Evolutionary conservation across 2,888 invertebrate genomes (phyloP).

Genomic region (Drosophila merina): DNA sequence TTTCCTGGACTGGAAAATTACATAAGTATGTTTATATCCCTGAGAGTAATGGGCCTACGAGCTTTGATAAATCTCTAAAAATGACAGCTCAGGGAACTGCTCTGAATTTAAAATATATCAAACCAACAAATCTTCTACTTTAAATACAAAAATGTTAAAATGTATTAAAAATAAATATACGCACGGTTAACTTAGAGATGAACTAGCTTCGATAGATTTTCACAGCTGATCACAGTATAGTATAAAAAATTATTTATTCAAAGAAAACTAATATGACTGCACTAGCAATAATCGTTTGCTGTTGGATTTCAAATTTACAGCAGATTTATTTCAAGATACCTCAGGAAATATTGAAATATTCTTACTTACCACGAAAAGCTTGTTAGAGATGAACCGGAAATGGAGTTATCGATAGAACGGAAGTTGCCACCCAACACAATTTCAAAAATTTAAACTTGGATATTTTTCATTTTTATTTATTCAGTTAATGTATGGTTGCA

Average conservation of each 20-base stretch:
- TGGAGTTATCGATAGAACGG: neutral
- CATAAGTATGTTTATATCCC: conserved; percentile 57
- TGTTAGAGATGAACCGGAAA: neutral
- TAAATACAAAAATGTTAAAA: neutral
- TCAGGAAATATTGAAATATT: neutral
- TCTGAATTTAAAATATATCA: neutral
- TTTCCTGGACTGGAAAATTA: conserved; percentile 49
- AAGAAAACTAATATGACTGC: neutral
- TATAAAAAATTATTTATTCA: neutral
- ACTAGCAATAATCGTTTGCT: neutral
- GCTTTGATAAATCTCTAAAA: neutral
- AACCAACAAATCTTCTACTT: neutral
- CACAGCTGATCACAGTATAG: conserved; percentile 12
- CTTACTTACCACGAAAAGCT: neutral
- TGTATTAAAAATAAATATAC: conserved; percentile 13
- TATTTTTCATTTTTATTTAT: conserved; percentile 63
- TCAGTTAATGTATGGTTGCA: conserved; percentile 67
- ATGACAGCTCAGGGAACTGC: neutral
- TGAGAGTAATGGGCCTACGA: neutral
- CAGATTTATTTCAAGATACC: neutral
- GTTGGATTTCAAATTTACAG: neutral
- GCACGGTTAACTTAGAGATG: conserved; percentile 27
- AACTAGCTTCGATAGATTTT: neutral
- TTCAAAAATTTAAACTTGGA: neutral
- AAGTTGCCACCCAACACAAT: neutral